Percentiles rank a stretch among this genome's conserved stretches.
These are phyloP conservation scores for Macrobrachium nipponense DNA, from an alignment of 1,140 invertebrate genomes.

Conservation along the genomic window DNA sequence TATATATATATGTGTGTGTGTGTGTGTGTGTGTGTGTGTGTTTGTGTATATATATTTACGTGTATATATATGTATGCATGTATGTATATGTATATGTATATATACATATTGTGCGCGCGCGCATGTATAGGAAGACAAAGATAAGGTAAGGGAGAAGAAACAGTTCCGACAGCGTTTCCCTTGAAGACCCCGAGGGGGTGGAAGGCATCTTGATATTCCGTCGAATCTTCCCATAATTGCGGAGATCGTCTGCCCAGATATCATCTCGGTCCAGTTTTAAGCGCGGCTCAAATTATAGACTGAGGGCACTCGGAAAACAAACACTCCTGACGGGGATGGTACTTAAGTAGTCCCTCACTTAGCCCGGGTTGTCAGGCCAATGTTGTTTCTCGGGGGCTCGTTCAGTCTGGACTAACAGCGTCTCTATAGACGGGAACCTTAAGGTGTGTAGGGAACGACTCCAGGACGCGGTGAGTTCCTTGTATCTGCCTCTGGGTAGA, in stretches of 20 bases:
- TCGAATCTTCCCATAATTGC: slow-evolving; percentile 6
- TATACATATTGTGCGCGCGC: not conserved
- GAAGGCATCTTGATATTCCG: not conserved
- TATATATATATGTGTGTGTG: slow-evolving; percentile 3
- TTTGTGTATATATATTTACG: no score
- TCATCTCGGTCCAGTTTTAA: slow-evolving; percentile 14
- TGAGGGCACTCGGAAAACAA: not conserved
- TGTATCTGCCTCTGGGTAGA: no score
- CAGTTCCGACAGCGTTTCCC: not conserved
- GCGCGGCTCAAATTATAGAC: not conserved
- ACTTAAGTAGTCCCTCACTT: not conserved
- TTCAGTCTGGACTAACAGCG: not conserved
- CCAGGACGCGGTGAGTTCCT: no score
- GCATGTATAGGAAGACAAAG: not conserved
- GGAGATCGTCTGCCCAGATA: not conserved
- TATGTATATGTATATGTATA: not conserved
- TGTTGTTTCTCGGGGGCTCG: not conserved
- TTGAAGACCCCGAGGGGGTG: no score
- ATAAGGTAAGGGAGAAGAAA: not conserved
- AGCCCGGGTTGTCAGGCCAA: not conserved
- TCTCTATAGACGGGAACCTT: no score
- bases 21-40: not conserved
- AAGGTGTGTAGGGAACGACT: no score
- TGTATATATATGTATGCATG: not conserved
- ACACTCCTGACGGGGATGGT: not conserved